Evolutionary conservation across 1,140 invertebrate genomes (phyloP), one percentile per base, ranked within the genome.

Genomic region (Coenobita brevimanus): DNA sequence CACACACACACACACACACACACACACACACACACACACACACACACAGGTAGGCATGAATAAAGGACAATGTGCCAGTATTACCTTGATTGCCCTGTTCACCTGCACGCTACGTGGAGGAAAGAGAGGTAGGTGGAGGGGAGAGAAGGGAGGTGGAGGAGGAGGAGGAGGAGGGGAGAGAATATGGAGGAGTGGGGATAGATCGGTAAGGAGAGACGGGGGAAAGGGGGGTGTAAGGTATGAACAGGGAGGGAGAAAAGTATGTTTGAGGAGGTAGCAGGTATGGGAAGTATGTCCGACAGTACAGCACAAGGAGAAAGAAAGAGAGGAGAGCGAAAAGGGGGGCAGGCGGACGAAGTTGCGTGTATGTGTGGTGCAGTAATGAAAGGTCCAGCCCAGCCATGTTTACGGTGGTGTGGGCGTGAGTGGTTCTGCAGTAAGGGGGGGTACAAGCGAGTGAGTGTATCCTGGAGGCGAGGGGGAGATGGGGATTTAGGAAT

Each of bases 11-110:
- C 21, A 78, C 27, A 50, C 21, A 78, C 21, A 50, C 21, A 78
- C 21, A 78, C 21, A 78, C 21, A 78, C 21, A 78, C 4, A 78
- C 21, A 43, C 21, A 43, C 6, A 43, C 21, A n/a, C 2, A 43
- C 46, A 4, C 10, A 38, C 10, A 46, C 46, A 46, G n/a, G 2
- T 50, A 43, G 36, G 24, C 0, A 27, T 43, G 43, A n/a, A 46
- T 21, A 46, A 8, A 46, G 67, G 17, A 30, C 67, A 71, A n/a
- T n/a, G 24, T 10, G 50, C 24, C 30, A 30, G 10, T 67, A 71
- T 82, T 82, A 54, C 24, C 69, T 64, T 33, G 57, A 78, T 78
- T 57, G 38, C 30, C 69, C 46, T 27, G 27, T 38, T 60, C 75
- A 38, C n/a, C 71, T 76, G 33, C 69, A 82, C 46, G 81, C 79